Conservation (phyloP, 2,797 vertebrate genomes). For the Fringilla coelebs region DNA sequence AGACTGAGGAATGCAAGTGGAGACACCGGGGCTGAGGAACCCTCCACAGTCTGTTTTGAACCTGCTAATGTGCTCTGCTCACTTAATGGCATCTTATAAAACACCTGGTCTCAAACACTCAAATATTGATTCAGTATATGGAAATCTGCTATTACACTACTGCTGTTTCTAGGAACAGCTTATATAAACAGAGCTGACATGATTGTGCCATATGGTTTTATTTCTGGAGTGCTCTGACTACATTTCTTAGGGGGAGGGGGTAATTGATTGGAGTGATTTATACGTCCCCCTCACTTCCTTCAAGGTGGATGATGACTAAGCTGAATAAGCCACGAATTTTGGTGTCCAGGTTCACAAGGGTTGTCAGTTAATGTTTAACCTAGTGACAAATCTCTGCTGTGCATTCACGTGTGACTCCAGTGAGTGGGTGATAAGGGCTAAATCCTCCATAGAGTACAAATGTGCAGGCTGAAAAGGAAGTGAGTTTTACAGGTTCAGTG, state of each 20-base stretch:
- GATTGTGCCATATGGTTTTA: conserved; percentile 78
- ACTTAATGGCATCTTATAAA: conserved; percentile 96
- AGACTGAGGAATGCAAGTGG: conserved; percentile 78
- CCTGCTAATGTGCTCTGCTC: conserved; percentile 65
- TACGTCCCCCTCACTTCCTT: conserved; percentile 59
- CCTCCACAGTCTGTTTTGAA: conserved; percentile 72
- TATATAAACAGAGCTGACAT: conserved; percentile 85
- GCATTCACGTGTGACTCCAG: conserved; percentile 34
- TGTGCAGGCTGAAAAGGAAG: conserved; percentile 66
- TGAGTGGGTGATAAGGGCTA: conserved; percentile 52
- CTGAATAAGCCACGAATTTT: conserved; percentile 52
- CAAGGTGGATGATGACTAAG: conserved; percentile 47
- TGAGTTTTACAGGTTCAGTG: conserved; percentile 61
- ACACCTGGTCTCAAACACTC: conserved; percentile 85
- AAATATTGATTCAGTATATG: conserved; percentile 93
- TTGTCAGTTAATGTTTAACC: conserved; percentile 64
- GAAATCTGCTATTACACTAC: conserved; percentile 81
- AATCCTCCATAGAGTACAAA: conserved; percentile 47
- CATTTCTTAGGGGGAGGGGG: conserved; percentile 64
- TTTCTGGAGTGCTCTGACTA: conserved; percentile 74
- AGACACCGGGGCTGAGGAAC: conserved; percentile 51
- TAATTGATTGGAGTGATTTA: conserved; percentile 79
- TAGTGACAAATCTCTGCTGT: conserved; percentile 49
- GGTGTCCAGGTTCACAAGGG: conserved; percentile 61
- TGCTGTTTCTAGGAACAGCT: conserved; percentile 87